A percentile compares a stretch with the other conserved stretches of the same genome.
These are phyloP conservation scores for Boleophthalmus pectinirostris DNA, from an alignment of 2,113 vertebrate species.

Conservation along the genomic window DNA sequence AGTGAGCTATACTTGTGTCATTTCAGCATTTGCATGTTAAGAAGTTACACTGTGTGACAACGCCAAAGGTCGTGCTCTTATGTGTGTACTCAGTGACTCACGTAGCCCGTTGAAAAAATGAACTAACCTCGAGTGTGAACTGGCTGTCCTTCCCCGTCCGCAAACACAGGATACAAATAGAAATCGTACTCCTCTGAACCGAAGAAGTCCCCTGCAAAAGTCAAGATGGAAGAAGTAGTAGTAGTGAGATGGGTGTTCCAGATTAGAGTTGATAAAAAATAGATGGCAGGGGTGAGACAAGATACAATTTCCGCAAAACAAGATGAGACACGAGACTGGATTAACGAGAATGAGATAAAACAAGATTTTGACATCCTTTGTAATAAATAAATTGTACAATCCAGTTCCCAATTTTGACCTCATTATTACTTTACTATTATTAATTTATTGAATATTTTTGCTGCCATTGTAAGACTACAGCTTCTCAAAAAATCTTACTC, in stretches of 20 bases:
- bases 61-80: neutral
- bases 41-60: neutral
- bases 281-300: too few relatives aligned
- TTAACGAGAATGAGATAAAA: too few relatives aligned
- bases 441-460: too few relatives aligned
- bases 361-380: too few relatives aligned
- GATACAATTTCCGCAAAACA: too few relatives aligned
- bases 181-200: slow-evolving; percentile 86
- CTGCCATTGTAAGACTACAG: too few relatives aligned
- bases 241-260: too few relatives aligned
- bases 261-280: neutral
- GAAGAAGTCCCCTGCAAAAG: slow-evolving; percentile 82
- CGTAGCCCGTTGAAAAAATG: neutral
- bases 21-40: neutral
- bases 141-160: slow-evolving; percentile 84
- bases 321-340: too few relatives aligned
- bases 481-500: too few relatives aligned
- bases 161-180: slow-evolving; percentile 86
- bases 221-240: neutral
- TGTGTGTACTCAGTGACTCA: neutral
- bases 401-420: too few relatives aligned
- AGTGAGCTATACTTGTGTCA: neutral
- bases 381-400: too few relatives aligned
- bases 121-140: slow-evolving; percentile 78
- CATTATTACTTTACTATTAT: too few relatives aligned